phyloP scores from a whole-genome alignment of 30 jellyfish, hydroid and myxozoan species.

The Chironex yamaguchii region DNA sequence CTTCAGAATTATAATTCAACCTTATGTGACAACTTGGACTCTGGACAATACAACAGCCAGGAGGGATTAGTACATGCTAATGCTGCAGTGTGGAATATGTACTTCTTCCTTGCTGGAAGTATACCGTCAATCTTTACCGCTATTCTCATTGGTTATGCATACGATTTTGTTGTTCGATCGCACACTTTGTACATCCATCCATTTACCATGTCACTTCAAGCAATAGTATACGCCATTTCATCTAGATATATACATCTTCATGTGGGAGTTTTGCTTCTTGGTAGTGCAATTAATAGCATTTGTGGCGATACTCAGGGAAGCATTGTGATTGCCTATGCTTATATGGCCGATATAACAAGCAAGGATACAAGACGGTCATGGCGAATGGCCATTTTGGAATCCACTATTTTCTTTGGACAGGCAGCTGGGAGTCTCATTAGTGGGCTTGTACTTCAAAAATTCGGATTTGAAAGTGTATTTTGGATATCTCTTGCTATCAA shows the following conservation, averaged over 20 bases:
- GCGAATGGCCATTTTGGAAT: constrained; percentile 61
- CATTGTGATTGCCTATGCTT: constrained; percentile 61
- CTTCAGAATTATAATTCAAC: constrained; percentile 6
- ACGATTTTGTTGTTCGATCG: constrained; percentile 30
- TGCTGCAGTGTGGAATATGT: constrained; percentile 64
- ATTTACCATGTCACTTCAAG: constrained; percentile 18
- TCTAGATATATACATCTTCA: not conserved
- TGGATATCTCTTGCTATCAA: constrained; percentile 8
- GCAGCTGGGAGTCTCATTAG: constrained; percentile 48
- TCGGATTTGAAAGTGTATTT: constrained; percentile 50
- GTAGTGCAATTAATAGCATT: constrained; percentile 20
- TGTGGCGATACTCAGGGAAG: constrained; percentile 72
- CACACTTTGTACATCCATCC: constrained; percentile 35
- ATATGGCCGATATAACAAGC: constrained; percentile 70
- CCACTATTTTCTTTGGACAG: constrained; percentile 43
- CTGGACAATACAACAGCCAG: not conserved
- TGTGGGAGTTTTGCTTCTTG: constrained; percentile 42
- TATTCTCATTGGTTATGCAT: constrained; percentile 49
- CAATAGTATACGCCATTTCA: constrained; percentile 13
- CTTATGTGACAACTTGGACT: constrained; percentile 27
- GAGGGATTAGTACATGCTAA: constrained; percentile 19
- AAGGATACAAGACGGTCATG: constrained; percentile 28
- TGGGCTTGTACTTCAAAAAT: constrained; percentile 34
- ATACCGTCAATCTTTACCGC: constrained; percentile 52
- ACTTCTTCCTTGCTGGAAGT: constrained; percentile 1